Conservation (phyloP, 2,888 invertebrate genomes). For the Eilema depressum region DNA sequence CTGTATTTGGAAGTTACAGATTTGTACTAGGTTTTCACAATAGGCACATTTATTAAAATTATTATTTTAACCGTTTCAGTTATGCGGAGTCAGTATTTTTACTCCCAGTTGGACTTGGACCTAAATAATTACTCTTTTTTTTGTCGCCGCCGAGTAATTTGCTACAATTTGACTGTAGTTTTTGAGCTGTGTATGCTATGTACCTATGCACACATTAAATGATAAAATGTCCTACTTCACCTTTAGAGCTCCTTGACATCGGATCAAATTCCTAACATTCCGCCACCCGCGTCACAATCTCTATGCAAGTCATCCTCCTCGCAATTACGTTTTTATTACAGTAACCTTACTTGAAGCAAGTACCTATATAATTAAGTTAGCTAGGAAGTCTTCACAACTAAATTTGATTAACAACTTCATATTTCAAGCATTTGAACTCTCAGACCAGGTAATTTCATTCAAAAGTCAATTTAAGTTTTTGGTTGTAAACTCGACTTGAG, state of each 20-base stretch:
- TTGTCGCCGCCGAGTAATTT: not conserved
- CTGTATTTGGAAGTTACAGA: too few species aligned
- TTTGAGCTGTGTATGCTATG: not conserved
- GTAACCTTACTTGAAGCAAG: not conserved
- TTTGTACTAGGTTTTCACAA: too few species aligned
- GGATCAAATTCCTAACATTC: conserved; percentile 12
- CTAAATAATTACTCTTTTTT: not conserved
- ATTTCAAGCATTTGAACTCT: conserved; percentile 28
- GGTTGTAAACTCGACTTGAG: conserved; percentile 31
- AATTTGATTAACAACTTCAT: conserved; percentile 27
- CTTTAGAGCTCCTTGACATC: conserved; percentile 2
- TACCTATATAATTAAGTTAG: not conserved
- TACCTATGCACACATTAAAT: too few species aligned
- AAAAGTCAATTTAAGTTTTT: conserved; percentile 51
- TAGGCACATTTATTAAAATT: too few species aligned
- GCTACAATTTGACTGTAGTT: not conserved
- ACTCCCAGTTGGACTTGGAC: too few species aligned
- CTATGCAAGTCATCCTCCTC: conserved; percentile 9
- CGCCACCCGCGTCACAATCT: not conserved
- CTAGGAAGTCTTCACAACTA: not conserved
- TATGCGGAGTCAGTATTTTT: too few species aligned
- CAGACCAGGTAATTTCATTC: conserved; percentile 38
- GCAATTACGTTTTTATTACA: conserved; percentile 4
- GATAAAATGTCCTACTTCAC: conserved; percentile 7
- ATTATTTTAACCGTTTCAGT: too few species aligned